Evolutionary conservation across 2,888 invertebrate genomes (phyloP).

Genomic region (Camponotus fellah): DNA sequence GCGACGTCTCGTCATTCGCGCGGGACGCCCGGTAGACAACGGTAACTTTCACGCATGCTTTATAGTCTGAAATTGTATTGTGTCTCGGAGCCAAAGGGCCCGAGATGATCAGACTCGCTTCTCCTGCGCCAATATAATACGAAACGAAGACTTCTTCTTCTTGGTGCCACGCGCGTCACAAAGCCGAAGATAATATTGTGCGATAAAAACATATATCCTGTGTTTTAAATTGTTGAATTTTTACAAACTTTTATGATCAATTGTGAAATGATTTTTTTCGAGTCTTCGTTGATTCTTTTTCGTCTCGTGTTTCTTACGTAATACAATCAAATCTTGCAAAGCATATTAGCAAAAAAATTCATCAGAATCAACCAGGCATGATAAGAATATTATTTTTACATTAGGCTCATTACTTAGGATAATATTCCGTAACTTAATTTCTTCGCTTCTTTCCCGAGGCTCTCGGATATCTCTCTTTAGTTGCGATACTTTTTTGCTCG

Average conservation of each 20-base stretch:
- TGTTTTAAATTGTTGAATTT: background rate
- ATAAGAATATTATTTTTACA: constrained; percentile 29
- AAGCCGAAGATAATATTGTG: background rate
- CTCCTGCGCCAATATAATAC: background rate
- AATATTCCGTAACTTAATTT: constrained; percentile 38
- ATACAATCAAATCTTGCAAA: constrained; percentile 6
- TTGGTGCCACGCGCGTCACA: constrained; percentile 2
- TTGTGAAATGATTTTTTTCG: background rate
- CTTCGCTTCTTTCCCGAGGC: constrained; percentile 18
- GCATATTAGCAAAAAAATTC: background rate
- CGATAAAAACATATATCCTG: background rate
- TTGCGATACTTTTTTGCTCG: constrained; percentile 27
- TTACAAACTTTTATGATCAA: background rate
- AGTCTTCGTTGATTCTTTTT: background rate
- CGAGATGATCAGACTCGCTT: constrained; percentile 13
- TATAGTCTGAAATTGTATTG: constrained; percentile 55
- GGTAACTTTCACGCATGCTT: constrained; percentile 55
- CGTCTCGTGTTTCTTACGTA: background rate
- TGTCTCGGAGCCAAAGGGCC: constrained; percentile 37
- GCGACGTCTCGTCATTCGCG: constrained; percentile 53
- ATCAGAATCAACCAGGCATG: background rate
- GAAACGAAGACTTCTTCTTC: constrained; percentile 11
- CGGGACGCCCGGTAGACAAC: constrained; percentile 50
- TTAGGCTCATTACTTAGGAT: constrained; percentile 9
- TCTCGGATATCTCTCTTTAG: constrained; percentile 11